Evolutionary conservation across 2,113 vertebrate genomes (phyloP).

Genomic region (Alectura lathami): DNA sequence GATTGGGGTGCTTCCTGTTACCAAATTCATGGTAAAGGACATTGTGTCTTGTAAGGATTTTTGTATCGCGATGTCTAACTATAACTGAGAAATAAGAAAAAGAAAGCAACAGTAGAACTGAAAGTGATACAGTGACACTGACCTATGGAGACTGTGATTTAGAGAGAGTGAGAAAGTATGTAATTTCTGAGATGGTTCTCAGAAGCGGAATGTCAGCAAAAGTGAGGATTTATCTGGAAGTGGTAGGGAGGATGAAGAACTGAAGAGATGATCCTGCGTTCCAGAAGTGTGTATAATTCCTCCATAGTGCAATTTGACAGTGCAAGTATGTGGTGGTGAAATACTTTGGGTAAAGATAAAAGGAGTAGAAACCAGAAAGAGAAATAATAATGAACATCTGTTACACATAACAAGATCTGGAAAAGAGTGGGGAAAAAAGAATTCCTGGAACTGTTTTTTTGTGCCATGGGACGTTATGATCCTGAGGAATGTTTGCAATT

Average conservation of each 20-base stretch:
- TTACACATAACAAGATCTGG: slow-evolving; percentile 33
- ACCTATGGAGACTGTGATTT: neutral
- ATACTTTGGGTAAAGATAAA: slow-evolving; percentile 56
- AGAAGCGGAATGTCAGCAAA: neutral
- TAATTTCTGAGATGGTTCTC: neutral
- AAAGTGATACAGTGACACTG: neutral
- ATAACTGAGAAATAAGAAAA: neutral
- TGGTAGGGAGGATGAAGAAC: neutral
- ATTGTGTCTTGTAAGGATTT: neutral
- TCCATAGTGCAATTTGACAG: slow-evolving; percentile 17
- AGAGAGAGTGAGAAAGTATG: neutral
- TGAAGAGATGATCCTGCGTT: slow-evolving; percentile 20
- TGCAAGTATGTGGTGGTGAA: slow-evolving; percentile 1
- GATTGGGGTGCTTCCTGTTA: neutral
- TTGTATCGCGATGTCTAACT: neutral
- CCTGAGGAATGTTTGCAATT: slow-evolving; percentile 16
- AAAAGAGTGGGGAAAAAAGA: neutral
- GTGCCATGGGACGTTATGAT: neutral
- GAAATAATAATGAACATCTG: slow-evolving; percentile 52
- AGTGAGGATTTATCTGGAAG: slow-evolving; percentile 14
- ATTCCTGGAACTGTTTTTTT: neutral
- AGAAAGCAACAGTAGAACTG: neutral
- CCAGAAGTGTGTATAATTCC: slow-evolving; percentile 22
- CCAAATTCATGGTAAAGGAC: neutral
- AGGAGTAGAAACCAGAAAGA: slow-evolving; percentile 38